Percentiles rank a stretch among this genome's conserved stretches.
Evolutionary conservation across 2,888 invertebrate genomes (phyloP).

Genomic region (Aplocera efformata): DNA sequence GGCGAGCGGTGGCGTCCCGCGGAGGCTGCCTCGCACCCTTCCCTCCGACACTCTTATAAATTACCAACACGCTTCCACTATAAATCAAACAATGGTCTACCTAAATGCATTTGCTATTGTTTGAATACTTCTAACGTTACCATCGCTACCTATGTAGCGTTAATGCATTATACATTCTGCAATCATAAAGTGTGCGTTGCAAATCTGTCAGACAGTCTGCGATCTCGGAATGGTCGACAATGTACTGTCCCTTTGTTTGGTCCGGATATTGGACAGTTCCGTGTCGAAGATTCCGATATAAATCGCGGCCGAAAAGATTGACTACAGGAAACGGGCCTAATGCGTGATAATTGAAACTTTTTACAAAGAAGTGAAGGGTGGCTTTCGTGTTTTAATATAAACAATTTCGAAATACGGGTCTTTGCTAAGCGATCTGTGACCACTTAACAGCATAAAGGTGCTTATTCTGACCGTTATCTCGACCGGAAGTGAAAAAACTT

Average conservation of each 20-base stretch:
- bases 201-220: constrained; percentile 54
- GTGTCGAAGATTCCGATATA: constrained; percentile 51
- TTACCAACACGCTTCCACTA: constrained; percentile 76
- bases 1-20: constrained; percentile 48
- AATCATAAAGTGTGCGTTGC: constrained; percentile 38
- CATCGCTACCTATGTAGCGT: constrained; percentile 45
- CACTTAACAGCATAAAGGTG: constrained; percentile 69
- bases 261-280: constrained; percentile 66
- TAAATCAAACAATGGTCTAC: constrained; percentile 74
- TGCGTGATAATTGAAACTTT: constrained; percentile 65
- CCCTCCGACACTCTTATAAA: constrained; percentile 72
- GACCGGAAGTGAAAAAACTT: constrained; percentile 69
- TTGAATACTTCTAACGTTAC: constrained; percentile 65
- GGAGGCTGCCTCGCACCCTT: constrained; percentile 55
- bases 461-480: constrained; percentile 69
- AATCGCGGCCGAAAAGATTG: constrained; percentile 54
- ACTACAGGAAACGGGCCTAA: constrained; percentile 60
- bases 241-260: constrained; percentile 56
- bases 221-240: constrained; percentile 50
- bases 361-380: constrained; percentile 40
- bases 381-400: constrained; percentile 30
- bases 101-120: constrained; percentile 79
- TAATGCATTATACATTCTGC: constrained; percentile 51
- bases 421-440: constrained; percentile 59
- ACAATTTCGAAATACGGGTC: constrained; percentile 49